phyloP scores from a whole-genome alignment of 1,140 invertebrate genomes.

The Drosophila malerkotliana region DNA sequence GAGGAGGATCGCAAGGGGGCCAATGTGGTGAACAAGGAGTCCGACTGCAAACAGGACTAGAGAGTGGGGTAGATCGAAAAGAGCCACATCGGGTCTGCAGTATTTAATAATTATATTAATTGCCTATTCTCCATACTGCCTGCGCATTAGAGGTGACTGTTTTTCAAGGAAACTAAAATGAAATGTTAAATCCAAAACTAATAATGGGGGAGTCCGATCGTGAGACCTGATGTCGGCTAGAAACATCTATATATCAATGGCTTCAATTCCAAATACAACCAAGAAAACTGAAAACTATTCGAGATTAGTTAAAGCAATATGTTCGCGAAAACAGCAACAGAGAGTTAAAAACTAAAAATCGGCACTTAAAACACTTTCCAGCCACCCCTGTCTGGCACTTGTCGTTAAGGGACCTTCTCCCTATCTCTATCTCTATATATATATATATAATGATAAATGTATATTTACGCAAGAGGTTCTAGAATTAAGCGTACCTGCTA shows the following conservation, averaged over 20 bases:
- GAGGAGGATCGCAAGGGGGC: slow-evolving; percentile 85
- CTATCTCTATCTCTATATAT: slow-evolving; percentile 38
- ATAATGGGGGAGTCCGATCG: slow-evolving; percentile 21
- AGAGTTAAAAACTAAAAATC: slow-evolving; percentile 15
- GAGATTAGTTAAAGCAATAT: slow-evolving; percentile 58
- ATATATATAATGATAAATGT: slow-evolving; percentile 54
- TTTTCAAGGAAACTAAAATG: slow-evolving; percentile 17
- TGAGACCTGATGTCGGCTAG: slow-evolving; percentile 28
- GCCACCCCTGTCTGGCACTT: slow-evolving; percentile 27
- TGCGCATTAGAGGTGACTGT: slow-evolving; percentile 54
- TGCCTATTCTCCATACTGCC: slow-evolving; percentile 30
- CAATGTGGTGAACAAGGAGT: slow-evolving; percentile 66
- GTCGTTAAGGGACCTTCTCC: slow-evolving; percentile 25
- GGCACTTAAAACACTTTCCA: slow-evolving; percentile 26
- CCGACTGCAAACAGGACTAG: slow-evolving; percentile 61
- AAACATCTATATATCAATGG: slow-evolving; percentile 56
- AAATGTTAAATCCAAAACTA: background rate
- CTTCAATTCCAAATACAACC: slow-evolving; percentile 74
- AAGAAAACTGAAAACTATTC: slow-evolving; percentile 53
- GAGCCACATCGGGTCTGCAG: slow-evolving; percentile 57
- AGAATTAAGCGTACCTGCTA: slow-evolving; percentile 61
- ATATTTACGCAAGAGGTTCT: slow-evolving; percentile 73
- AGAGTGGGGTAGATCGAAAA: slow-evolving; percentile 24
- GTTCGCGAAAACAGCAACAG: slow-evolving; percentile 27
- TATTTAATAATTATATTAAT: slow-evolving; percentile 64